Conservation (phyloP, 2,797 vertebrate genomes). For the Peromyscus nudipes region DNA sequence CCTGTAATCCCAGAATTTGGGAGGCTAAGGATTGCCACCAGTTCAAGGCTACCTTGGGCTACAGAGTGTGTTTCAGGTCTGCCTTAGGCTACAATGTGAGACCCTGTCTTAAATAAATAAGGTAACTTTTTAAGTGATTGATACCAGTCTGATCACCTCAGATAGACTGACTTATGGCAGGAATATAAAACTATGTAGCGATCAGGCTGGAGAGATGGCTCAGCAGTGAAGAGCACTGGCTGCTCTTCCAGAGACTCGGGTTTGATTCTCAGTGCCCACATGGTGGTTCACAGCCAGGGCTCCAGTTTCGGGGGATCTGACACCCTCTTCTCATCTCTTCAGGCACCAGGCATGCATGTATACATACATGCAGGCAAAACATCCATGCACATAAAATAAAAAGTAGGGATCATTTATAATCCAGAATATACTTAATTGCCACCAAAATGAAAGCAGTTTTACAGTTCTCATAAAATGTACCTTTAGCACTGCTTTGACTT, state of each 20-base stretch:
- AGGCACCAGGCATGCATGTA: neutral
- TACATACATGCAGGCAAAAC: neutral
- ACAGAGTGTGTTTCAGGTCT: neutral
- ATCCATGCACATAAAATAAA: neutral
- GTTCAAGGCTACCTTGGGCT: neutral
- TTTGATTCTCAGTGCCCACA: neutral
- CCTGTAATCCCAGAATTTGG: neutral
- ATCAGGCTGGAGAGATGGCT: neutral
- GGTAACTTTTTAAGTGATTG: conserved; percentile 30
- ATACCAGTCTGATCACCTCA: conserved; percentile 22
- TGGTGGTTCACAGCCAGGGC: neutral
- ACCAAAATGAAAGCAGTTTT: conserved; percentile 29
- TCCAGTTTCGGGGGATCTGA: neutral
- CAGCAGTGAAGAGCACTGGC: neutral
- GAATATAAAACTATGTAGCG: neutral
- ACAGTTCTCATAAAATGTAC: conserved; percentile 19
- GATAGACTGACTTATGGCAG: conserved; percentile 1
- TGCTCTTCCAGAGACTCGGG: neutral
- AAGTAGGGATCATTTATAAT: conserved; percentile 39
- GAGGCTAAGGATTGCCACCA: neutral
- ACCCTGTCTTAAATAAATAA: conserved; percentile 33
- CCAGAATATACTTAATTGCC: neutral
- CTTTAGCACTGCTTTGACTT: conserved; percentile 48
- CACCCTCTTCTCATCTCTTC: neutral
- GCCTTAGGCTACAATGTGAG: neutral